Percentiles rank a stretch among this genome's conserved stretches.
Conservation (phyloP, 2,113 vertebrate genomes). For the Hypanus sabinus region DNA sequence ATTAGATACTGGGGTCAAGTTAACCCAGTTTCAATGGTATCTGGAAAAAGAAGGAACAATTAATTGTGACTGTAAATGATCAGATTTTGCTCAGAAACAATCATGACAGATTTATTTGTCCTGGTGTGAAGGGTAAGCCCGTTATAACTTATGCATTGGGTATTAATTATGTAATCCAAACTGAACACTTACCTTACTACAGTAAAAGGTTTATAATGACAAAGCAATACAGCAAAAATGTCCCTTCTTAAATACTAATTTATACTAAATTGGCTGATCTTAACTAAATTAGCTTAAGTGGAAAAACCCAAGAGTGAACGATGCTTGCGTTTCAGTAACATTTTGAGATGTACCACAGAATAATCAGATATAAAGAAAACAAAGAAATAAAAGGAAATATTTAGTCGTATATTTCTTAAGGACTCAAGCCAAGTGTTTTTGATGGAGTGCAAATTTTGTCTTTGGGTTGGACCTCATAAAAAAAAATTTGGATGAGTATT, state of each 20-base stretch:
- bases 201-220: neutral
- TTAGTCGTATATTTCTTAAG: neutral
- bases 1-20: neutral
- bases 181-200: neutral
- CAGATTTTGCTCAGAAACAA: neutral
- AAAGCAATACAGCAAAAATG: neutral
- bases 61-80: neutral
- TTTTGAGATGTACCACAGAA: neutral
- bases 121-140: neutral
- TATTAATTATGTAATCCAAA: too few species aligned
- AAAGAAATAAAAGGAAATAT: neutral
- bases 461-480: neutral
- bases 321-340: neutral
- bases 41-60: neutral
- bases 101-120: slow-evolving; percentile 19
- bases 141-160: neutral
- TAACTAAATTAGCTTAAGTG: neutral
- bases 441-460: neutral
- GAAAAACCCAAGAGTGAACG: neutral
- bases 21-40: slow-evolving; percentile 30
- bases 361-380: neutral
- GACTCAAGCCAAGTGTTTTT: neutral
- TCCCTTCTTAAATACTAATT: neutral
- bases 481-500: neutral
- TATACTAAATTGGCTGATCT: neutral